phyloP scores from a whole-genome alignment of 2,797 vertebrate species.

The Kryptopterus vitreolus region DNA sequence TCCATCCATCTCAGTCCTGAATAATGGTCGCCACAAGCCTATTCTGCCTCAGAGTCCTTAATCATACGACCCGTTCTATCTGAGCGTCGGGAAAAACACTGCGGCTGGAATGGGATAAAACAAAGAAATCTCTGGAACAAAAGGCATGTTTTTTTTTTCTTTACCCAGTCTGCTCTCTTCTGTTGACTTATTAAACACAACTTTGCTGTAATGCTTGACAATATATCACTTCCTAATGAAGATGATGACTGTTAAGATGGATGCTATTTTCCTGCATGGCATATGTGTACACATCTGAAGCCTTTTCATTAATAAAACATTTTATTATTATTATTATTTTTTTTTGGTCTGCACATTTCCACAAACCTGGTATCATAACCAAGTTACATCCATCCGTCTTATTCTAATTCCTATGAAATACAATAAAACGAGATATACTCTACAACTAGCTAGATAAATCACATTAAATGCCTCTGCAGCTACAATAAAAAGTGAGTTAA shows the following conservation, averaged over 20 bases:
- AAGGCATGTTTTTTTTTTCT: conserved; percentile 7
- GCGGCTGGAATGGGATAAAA: conserved; percentile 57
- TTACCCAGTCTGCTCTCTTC: conserved; percentile 11
- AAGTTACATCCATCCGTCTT: conserved; percentile 38
- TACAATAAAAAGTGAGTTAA: conserved; percentile 40
- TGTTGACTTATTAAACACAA: conserved; percentile 31
- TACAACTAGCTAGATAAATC: conserved; percentile 38
- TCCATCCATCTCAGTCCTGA: conserved; percentile 73
- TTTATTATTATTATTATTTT: too few species aligned
- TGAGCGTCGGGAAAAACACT: conserved; percentile 61
- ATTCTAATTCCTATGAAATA: conserved; percentile 45
- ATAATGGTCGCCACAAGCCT: conserved; percentile 72
- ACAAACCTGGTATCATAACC: conserved; percentile 28
- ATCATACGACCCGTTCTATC: conserved; percentile 75
- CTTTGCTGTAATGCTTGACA: conserved; percentile 28
- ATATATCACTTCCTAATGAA: conserved; percentile 40
- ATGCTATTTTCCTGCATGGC: conserved; percentile 34
- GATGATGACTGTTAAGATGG: conserved; percentile 9
- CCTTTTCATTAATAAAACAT: conserved; percentile 31
- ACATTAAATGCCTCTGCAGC: conserved; percentile 42
- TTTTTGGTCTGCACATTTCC: conserved; percentile 36
- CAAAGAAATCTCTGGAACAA: conserved; percentile 52
- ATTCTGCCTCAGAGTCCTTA: conserved; percentile 69
- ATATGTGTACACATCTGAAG: conserved; percentile 20
- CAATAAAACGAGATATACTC: conserved; percentile 43